phyloP scores from a whole-genome alignment of 2,888 invertebrate species.

The Thereva nobilitata region DNA sequence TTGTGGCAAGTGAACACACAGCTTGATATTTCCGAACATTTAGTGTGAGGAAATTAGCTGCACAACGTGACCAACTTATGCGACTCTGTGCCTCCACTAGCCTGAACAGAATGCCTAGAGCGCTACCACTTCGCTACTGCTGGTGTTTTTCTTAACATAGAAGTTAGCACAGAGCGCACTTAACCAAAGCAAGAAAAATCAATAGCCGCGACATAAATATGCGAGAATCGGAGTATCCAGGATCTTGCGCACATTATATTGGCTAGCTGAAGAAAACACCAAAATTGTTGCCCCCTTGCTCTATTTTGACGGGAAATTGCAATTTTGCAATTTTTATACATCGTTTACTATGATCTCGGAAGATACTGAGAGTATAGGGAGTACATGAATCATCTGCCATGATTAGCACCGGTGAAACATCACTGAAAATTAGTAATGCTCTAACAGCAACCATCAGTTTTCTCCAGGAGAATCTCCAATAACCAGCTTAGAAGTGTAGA shows the following conservation, averaged over 20 bases:
- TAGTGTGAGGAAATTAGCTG: too few relatives aligned
- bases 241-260: constrained; percentile 15
- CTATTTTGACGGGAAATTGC: constrained; percentile 17
- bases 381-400: too few relatives aligned
- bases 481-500: constrained; percentile 1
- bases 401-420: too few relatives aligned
- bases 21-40: too few relatives aligned
- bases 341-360: neutral
- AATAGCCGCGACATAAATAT: constrained; percentile 24
- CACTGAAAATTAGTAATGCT: too few relatives aligned
- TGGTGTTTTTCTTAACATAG: constrained; percentile 4
- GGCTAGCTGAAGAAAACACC: neutral
- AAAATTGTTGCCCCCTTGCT: constrained; percentile 20
- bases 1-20: too few relatives aligned
- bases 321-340: constrained; percentile 2
- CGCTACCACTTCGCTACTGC: neutral
- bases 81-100: too few relatives aligned
- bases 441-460: too few relatives aligned
- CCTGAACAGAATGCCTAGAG: too few relatives aligned
- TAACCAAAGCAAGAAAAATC: constrained; percentile 24
- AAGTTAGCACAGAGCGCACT: constrained; percentile 13
- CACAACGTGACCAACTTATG: too few relatives aligned
- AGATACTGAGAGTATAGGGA: neutral
- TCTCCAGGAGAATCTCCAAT: too few relatives aligned
- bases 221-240: constrained; percentile 16